Percentiles rank a stretch among this genome's conserved stretches.
Conservation (phyloP, 2,113 vertebrate genomes). For the Podilymbus podiceps region DNA sequence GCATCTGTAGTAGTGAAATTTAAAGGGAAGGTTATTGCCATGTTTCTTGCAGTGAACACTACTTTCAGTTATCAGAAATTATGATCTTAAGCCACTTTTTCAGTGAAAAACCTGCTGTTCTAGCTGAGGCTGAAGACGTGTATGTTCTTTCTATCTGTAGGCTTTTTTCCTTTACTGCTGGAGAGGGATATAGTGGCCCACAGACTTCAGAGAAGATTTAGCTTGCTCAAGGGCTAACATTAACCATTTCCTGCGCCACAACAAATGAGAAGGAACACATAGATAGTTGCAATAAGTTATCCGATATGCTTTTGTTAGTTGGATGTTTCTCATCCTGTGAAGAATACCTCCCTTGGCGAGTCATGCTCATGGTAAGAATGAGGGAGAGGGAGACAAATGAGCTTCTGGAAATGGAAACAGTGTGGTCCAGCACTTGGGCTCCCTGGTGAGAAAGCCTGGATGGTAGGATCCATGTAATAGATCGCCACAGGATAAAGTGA, state of each 20-base stretch:
- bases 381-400: not conserved
- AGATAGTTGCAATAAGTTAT: not conserved
- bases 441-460: not conserved
- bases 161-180: not conserved
- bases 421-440: not conserved
- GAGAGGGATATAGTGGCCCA: not conserved
- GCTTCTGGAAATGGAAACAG: not conserved
- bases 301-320: not conserved
- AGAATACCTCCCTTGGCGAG: not conserved
- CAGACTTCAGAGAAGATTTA: not conserved
- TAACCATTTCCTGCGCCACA: not conserved
- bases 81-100: not conserved
- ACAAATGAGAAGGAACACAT: not conserved
- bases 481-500: not conserved
- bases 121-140: not conserved
- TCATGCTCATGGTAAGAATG: not conserved
- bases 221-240: not conserved
- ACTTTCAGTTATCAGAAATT: not conserved
- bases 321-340: not conserved
- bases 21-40: not conserved
- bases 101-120: not conserved
- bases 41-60: not conserved
- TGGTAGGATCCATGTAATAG: not conserved
- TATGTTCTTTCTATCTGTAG: not conserved
- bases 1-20: not conserved